Percentiles rank a stretch among this genome's conserved stretches.
These are phyloP conservation scores for Planiliza haematocheilus DNA, from an alignment of 2,113 vertebrate species.

Conservation along the genomic window DNA sequence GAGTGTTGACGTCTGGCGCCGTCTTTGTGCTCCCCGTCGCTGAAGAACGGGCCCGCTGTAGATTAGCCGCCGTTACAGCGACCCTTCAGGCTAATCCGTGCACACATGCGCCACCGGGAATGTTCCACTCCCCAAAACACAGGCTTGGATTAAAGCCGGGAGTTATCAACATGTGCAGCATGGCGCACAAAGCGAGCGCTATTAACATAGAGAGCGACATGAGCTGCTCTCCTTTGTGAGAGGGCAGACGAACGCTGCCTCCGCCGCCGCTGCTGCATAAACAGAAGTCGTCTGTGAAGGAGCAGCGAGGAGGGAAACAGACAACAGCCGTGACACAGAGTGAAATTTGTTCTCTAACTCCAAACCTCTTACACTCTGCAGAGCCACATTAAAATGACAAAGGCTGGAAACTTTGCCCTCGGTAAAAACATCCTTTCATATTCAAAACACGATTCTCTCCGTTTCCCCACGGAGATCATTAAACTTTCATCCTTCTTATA, in stretches of 20 bases:
- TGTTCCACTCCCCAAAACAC: constrained; percentile 67
- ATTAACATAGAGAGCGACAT: constrained; percentile 79
- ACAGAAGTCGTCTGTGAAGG: constrained; percentile 64
- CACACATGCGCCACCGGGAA: constrained; percentile 36
- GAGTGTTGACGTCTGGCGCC: constrained; percentile 51
- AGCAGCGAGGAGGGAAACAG: constrained; percentile 50
- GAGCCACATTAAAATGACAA: constrained; percentile 71
- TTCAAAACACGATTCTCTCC: constrained; percentile 45
- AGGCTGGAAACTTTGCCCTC: constrained; percentile 67
- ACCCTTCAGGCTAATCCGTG: constrained; percentile 78
- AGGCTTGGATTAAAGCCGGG: constrained; percentile 73
- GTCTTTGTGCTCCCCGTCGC: constrained; percentile 49
- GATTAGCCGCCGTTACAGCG: constrained; percentile 77
- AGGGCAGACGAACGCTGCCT: constrained; percentile 47
- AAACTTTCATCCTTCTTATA: constrained; percentile 58
- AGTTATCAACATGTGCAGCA: constrained; percentile 66
- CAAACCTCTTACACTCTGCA: constrained; percentile 11
- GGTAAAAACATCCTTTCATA: constrained; percentile 67
- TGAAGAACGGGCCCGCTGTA: constrained; percentile 62
- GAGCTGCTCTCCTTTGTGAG: constrained; percentile 63
- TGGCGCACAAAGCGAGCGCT: constrained; percentile 55
- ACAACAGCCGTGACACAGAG: constrained; percentile 53
- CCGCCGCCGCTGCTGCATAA: constrained; percentile 61
- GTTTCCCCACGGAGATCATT: constrained; percentile 50
- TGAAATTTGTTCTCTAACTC: constrained; percentile 57